phyloP scores from a whole-genome alignment of 1,140 invertebrate genomes.

The Pinna nobilis region DNA sequence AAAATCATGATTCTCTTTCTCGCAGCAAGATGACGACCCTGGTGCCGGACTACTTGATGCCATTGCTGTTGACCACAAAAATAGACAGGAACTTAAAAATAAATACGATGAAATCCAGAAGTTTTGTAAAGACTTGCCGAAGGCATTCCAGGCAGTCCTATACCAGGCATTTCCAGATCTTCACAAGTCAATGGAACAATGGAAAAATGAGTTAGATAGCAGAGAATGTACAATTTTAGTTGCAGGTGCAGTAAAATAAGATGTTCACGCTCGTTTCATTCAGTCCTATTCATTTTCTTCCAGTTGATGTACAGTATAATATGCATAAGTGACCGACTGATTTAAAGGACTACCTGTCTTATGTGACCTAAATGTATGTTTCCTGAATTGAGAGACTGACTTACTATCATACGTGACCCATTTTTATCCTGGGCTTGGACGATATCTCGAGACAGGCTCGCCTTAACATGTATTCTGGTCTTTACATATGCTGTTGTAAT shows the following conservation, averaged over 20 bases:
- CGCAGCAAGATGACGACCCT: neutral
- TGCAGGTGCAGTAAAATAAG: constrained; percentile 56
- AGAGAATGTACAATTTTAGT: constrained; percentile 54
- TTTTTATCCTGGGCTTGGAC: no score
- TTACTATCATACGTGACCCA: no score
- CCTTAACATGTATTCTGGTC: no score
- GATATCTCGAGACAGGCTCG: no score
- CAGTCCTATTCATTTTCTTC: no score
- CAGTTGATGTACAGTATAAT: no score
- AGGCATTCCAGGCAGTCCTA: constrained; percentile 40
- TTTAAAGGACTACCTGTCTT: no score
- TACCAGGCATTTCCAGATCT: constrained; percentile 47
- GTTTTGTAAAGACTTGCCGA: constrained; percentile 42
- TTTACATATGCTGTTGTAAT: no score
- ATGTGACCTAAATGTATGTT: no score
- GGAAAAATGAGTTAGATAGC: constrained; percentile 38
- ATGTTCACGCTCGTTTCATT: no score
- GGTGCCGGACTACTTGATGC: constrained; percentile 40
- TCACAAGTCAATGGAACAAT: constrained; percentile 5
- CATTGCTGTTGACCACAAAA: constrained; percentile 31
- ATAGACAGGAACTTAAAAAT: constrained; percentile 39
- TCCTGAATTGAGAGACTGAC: no score
- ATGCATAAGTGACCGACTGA: no score
- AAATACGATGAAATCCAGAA: constrained; percentile 32
- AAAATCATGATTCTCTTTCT: neutral